Evolutionary conservation across 2,888 invertebrate genomes (phyloP), one percentile per base, ranked within the genome.

Genomic region (Dasysyrphus tricinctus): DNA sequence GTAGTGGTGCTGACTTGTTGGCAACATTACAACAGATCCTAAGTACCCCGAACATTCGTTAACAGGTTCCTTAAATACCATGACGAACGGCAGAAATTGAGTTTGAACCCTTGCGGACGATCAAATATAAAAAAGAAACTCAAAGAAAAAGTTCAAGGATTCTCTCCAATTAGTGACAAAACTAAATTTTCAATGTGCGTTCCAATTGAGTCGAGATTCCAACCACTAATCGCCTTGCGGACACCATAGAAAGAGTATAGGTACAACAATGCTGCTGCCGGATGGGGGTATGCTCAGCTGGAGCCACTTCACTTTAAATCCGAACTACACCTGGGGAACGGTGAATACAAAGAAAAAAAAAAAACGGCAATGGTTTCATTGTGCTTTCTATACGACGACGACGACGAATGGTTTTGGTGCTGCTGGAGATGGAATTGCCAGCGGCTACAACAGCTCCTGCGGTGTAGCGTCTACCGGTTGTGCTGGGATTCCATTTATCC

Each of bases 401-500:
- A 69, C 67, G 29, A 67, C 69, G 54, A 69, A 54, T 56, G 76
- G 47, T 70, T 42, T 29, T 34, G 61, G 59, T 73, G 49, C 75
- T 61, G 54, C 29, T 59, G 51, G 76, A 80, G 76, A 72, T 77
- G 77, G 51, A 57, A 32, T 24, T 72, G 67, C 63, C 37, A 74
- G 49, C 42, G 44, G 63, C 63, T 76, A 61, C 69, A 54, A 54
- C 37, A 69, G n/a, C 39, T 39, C 54, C 75, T 70, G 80, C 56
- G 80, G 83, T 63, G 70, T 80, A 51, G 61, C 69, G 72, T 72
- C 51, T 80, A 47, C 57, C 67, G 59, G 59, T n/a, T n/a, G n/a
- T 59, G 32, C 82, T 75, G 67, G 49, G 82, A 86, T 86, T 86
- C 86, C 82, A 86, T 86, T 86, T 86, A 86, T 86, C 86, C 86